Percentiles rank a stretch among this genome's conserved stretches.
These are phyloP conservation scores for Leptinotarsa defecta DNA, from an alignment of 1,140 invertebrate species.

Conservation along the genomic window DNA sequence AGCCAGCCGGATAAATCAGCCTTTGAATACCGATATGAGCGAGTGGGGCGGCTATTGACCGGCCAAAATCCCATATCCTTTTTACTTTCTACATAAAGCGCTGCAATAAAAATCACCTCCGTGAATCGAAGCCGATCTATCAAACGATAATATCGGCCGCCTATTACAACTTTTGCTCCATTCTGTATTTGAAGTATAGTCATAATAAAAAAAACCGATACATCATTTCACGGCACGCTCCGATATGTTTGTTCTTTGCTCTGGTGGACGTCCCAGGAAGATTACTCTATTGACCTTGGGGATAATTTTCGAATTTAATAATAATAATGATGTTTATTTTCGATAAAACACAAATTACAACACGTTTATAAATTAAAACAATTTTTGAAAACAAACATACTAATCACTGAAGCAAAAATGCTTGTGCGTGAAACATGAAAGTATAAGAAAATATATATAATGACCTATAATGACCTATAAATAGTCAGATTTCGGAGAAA, in stretches of 20 bases:
- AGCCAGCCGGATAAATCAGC: slow-evolving; percentile 35
- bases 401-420: too few relatives aligned
- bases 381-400: too few relatives aligned
- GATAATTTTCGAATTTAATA: background rate
- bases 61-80: slow-evolving; percentile 44
- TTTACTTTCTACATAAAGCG: slow-evolving; percentile 51
- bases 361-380: too few relatives aligned
- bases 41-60: slow-evolving; percentile 41
- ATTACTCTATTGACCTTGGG: background rate
- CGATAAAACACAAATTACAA: too few relatives aligned
- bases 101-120: slow-evolving; percentile 53
- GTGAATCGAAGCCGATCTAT: slow-evolving; percentile 51
- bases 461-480: too few relatives aligned
- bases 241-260: slow-evolving; percentile 18
- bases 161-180: slow-evolving; percentile 41
- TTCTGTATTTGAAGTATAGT: slow-evolving; percentile 41
- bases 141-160: slow-evolving; percentile 49
- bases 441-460: too few relatives aligned
- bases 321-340: too few relatives aligned
- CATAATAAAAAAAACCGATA: slow-evolving; percentile 44
- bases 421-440: too few relatives aligned
- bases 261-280: background rate
- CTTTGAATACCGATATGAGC: slow-evolving; percentile 42
- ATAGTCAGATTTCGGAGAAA: too few relatives aligned
- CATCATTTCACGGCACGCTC: slow-evolving; percentile 38